Conservation (phyloP, 92 coral and sea anemone genomes). For the Phenganax marumi region DNA sequence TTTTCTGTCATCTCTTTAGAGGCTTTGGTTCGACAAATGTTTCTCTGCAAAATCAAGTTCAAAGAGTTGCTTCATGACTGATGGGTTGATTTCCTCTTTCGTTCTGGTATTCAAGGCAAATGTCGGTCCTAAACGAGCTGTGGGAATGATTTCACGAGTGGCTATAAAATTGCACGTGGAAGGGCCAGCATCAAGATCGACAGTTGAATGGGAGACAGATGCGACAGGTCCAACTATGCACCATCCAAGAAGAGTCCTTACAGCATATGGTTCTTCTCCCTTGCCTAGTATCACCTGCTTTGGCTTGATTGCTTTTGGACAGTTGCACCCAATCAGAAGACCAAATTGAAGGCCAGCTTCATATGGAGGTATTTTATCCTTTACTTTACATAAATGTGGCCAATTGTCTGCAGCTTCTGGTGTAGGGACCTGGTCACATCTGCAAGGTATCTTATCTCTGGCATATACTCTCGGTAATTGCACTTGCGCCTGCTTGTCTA, state of each 20-base stretch:
- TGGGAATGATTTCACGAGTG: background rate
- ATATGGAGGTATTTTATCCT: slow-evolving; percentile 51
- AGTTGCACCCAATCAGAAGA: slow-evolving; percentile 33
- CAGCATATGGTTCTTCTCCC: slow-evolving; percentile 42
- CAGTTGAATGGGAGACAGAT: background rate
- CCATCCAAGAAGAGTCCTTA: slow-evolving; percentile 51
- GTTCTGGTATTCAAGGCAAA: background rate
- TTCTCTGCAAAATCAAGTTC: slow-evolving; percentile 49
- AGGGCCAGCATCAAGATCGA: background rate
- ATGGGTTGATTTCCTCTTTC: slow-evolving; percentile 52
- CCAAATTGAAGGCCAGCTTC: slow-evolving; percentile 30
- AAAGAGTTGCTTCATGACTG: slow-evolving; percentile 39
- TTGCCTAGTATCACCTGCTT: slow-evolving; percentile 38
- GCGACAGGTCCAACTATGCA: slow-evolving; percentile 42
- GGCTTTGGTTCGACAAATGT: background rate
- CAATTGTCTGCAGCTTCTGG: slow-evolving; percentile 36
- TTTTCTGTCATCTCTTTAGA: slow-evolving; percentile 50
- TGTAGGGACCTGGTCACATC: slow-evolving; percentile 46
- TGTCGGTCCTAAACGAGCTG: background rate
- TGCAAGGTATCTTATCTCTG: slow-evolving; percentile 34
- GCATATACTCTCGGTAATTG: slow-evolving; percentile 57
- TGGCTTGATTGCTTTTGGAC: slow-evolving; percentile 40
- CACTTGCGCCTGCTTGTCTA: slow-evolving; percentile 37
- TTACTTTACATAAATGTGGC: slow-evolving; percentile 23
- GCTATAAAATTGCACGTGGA: slow-evolving; percentile 15